Conservation (phyloP, 2,797 vertebrate species). For the Lates japonicus region DNA sequence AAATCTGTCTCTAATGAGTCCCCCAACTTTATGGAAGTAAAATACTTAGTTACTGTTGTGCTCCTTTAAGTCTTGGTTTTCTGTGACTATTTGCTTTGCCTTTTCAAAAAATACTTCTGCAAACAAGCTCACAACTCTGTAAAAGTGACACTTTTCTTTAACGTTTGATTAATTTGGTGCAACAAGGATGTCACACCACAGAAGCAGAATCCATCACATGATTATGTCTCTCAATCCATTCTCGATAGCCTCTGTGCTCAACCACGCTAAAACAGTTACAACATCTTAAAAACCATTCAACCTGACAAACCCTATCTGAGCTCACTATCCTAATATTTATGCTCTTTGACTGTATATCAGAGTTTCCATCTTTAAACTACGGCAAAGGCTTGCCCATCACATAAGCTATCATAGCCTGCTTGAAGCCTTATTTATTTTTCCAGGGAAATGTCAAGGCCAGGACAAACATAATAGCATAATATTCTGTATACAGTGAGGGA, state of each 20-base stretch:
- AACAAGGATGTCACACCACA: not conserved
- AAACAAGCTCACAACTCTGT: not conserved
- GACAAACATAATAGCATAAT: constrained; percentile 71
- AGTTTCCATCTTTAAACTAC: constrained; percentile 70
- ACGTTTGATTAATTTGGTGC: not conserved
- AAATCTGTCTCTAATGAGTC: not conserved
- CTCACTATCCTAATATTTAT: constrained; percentile 64
- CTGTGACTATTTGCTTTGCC: not conserved
- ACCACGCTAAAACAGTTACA: constrained; percentile 19
- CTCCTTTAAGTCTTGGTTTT: not conserved
- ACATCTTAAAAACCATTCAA: constrained; percentile 48
- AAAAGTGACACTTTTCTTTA: not conserved
- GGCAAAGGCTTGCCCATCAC: constrained; percentile 29
- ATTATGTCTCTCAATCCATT: not conserved
- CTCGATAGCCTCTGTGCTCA: constrained; percentile 3
- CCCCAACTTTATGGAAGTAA: not conserved
- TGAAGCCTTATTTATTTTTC: constrained; percentile 72
- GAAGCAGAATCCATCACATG: not conserved
- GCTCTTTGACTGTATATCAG: constrained; percentile 50
- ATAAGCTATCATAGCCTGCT: constrained; percentile 48
- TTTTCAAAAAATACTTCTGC: not conserved
- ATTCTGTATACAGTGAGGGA: constrained; percentile 75
- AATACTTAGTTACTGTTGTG: not conserved
- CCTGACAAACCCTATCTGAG: constrained; percentile 37
- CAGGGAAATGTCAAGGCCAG: constrained; percentile 69